phyloP scores from a whole-genome alignment of 1,140 invertebrate species.

The Trachymyrmex cornetzi region DNA sequence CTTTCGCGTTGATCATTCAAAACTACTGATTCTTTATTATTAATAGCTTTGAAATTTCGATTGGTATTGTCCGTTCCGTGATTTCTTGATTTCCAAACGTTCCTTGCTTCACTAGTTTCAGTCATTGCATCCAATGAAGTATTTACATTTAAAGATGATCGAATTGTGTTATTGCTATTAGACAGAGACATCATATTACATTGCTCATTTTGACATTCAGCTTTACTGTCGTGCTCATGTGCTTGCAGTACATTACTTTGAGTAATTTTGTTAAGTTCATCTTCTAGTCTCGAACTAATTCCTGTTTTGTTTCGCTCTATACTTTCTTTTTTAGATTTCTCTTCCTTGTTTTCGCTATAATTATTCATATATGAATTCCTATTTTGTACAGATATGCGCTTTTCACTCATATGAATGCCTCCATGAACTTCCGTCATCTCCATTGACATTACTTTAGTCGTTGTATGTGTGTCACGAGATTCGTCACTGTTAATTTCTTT shows the following conservation, averaged over 20 bases:
- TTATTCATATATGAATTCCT: background rate
- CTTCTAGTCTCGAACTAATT: background rate
- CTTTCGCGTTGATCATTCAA: conserved; percentile 42
- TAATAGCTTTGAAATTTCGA: background rate
- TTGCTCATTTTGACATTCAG: background rate
- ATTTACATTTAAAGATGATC: conserved; percentile 79
- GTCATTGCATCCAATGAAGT: conserved; percentile 73
- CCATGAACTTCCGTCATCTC: conserved; percentile 25
- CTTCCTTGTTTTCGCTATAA: background rate
- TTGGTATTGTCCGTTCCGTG: background rate
- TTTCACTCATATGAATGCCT: background rate
- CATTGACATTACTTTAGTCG: conserved; percentile 53
- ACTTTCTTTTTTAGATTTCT: conserved; percentile 25
- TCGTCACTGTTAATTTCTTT: background rate
- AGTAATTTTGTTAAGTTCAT: background rate
- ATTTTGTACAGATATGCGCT: background rate
- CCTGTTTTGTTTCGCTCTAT: background rate
- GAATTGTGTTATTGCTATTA: conserved; percentile 36
- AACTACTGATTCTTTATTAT: background rate
- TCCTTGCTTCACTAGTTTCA: background rate
- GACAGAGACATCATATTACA: background rate
- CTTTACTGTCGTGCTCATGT: background rate
- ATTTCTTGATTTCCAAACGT: background rate
- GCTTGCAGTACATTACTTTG: background rate
- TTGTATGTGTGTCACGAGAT: background rate